Conservation (phyloP, 2,113 vertebrate genomes). For the Centropus unirufus region DNA sequence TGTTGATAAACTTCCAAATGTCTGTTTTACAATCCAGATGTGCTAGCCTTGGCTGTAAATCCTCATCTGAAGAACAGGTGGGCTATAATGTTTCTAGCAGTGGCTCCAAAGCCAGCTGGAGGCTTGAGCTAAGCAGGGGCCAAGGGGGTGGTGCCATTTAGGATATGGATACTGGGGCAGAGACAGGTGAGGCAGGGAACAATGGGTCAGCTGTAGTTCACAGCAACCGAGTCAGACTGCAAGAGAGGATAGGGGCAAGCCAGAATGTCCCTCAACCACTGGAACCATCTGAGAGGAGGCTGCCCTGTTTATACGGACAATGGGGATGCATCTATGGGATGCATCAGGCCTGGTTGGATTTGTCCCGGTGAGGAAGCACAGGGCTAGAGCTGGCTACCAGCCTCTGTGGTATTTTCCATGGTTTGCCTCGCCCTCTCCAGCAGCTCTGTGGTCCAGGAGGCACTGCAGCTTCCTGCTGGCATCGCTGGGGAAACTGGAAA, state of each 20-base stretch:
- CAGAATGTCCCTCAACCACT: not conserved
- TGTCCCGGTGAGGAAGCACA: not conserved
- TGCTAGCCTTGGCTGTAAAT: constrained; percentile 75
- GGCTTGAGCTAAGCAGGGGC: constrained; percentile 61
- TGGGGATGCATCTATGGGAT: not conserved
- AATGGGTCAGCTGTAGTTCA: constrained; percentile 45
- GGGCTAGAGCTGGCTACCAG: not conserved
- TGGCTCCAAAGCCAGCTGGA: constrained; percentile 67
- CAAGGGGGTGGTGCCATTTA: constrained; percentile 56
- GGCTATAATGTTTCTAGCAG: constrained; percentile 77
- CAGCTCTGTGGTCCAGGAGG: not conserved
- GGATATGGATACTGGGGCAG: constrained; percentile 30
- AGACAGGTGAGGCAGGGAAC: constrained; percentile 24
- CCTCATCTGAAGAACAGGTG: constrained; percentile 78
- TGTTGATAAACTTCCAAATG: constrained; percentile 72
- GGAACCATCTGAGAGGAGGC: not conserved
- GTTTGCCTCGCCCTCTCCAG: not conserved
- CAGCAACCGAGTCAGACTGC: not conserved
- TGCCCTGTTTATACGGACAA: not conserved
- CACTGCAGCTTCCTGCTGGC: not conserved
- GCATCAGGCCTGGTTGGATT: not conserved
- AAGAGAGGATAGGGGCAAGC: not conserved
- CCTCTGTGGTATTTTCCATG: not conserved
- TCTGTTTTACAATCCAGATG: constrained; percentile 78
- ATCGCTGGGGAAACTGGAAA: not conserved